These are phyloP conservation scores for Agriopis leucophaearia DNA, from an alignment of 2,888 invertebrate genomes.

Conservation along the genomic window DNA sequence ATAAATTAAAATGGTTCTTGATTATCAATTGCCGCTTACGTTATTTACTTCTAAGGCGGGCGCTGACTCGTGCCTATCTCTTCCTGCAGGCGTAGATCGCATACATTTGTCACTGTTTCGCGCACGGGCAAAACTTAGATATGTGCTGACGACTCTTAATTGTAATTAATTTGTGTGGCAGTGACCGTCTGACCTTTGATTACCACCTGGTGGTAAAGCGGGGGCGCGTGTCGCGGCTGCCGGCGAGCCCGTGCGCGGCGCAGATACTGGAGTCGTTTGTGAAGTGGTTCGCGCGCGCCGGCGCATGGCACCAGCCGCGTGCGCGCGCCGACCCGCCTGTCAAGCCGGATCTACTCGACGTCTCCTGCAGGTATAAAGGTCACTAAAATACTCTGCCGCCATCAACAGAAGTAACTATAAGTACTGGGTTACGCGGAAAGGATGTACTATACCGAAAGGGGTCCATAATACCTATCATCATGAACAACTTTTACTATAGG, in stretches of 20 bases:
- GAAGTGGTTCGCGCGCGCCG: constrained; percentile 81
- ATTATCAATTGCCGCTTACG: no score
- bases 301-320: constrained; percentile 75
- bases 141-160: not conserved
- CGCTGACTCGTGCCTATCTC: no score
- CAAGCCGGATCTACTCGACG: constrained; percentile 73
- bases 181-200: constrained; percentile 81
- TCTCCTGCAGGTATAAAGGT: constrained; percentile 69
- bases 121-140: no score
- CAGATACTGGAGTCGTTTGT: constrained; percentile 81
- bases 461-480: no score
- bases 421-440: no score
- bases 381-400: not conserved
- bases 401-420: no score
- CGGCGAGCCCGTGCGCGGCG: constrained; percentile 77
- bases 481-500: no score
- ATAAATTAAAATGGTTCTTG: no score
- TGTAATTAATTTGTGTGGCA: constrained; percentile 41
- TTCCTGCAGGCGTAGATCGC: no score
- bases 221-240: constrained; percentile 73
- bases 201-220: constrained; percentile 82
- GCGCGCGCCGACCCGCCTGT: constrained; percentile 69
- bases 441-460: no score
- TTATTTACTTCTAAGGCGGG: no score
- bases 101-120: no score